Evolutionary conservation across 2,113 vertebrate genomes (phyloP).

Genomic region (Rhinichthys klamathensis): DNA sequence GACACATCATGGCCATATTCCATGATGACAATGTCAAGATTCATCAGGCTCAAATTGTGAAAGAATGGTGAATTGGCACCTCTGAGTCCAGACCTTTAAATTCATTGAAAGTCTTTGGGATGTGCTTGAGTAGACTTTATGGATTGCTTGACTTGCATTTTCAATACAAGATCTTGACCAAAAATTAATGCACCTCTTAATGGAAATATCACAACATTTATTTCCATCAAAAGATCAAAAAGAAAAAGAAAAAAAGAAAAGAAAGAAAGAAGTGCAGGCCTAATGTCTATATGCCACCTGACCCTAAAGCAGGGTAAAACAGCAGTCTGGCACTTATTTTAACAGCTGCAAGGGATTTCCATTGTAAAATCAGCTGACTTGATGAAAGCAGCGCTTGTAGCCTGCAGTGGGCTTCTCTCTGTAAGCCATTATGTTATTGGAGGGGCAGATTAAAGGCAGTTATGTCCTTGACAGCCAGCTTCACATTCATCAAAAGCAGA

Average conservation of each 20-base stretch:
- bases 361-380: constrained; percentile 80
- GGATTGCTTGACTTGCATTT: no score
- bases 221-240: background rate
- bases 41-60: no score
- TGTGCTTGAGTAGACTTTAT: no score
- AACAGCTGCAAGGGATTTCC: constrained; percentile 80
- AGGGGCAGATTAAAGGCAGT: constrained; percentile 75
- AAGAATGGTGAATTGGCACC: no score
- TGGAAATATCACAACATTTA: no score
- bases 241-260: background rate
- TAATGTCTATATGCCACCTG: constrained; percentile 24
- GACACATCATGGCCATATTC: no score
- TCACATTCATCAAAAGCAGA: constrained; percentile 70
- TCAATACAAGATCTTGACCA: no score
- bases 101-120: no score
- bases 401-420: constrained; percentile 71
- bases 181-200: no score
- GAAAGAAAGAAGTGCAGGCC: background rate
- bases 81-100: no score
- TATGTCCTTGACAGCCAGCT: constrained; percentile 73
- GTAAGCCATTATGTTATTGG: constrained; percentile 75
- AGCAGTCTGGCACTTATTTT: constrained; percentile 69
- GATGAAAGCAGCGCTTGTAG: constrained; percentile 78
- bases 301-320: constrained; percentile 61
- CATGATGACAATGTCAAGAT: no score